Evolutionary conservation across 2,113 vertebrate species (phyloP), one percentile per base, ranked within the genome.

Genomic region (Tricholaema leucomelas): DNA sequence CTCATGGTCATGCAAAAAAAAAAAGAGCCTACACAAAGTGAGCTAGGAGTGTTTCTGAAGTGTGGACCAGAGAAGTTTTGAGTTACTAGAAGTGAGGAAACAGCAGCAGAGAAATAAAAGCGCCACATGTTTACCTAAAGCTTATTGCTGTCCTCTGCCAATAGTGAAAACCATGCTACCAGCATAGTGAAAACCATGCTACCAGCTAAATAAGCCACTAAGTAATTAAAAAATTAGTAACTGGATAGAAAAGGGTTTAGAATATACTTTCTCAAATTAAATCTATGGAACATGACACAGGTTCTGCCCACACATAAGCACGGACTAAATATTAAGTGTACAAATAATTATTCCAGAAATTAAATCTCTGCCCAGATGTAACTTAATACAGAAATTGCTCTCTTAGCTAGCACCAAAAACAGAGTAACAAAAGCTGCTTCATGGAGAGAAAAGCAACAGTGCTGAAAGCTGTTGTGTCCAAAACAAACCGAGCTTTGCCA

Each of bases 401-500:
- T 63, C 71, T 58, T 63, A 65, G n/a, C 50, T 31, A n/a, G 10
- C 17, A 40, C 25, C 21, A 2, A 84, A 76, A 58, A 31, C 44
- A 35, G 60, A 50, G 35, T 4, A 3, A 36, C 52, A 79, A 75
- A 74, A 81, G 44, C 59, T 61, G 55, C 48, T 27, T 60, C 48
- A 27, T 38, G 8, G 46, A 8, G 5, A 38, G 73, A 74, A 54
- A 33, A 61, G 18, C 35, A 77, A 46, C 0, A 0, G 84, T 58
- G 25, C 36, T 28, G 28, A 19, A 40, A 63, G 28, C 17, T 0
- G 1, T 28, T 21, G 9, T 8, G 42, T 30, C 17, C 1, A 0
- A 67, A 5, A 15, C 65, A 78, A 36, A 16, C 21, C 4, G 5
- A 88, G 35, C 36, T 56, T 19, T 33, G 63, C n/a, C 15, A 36